Percentiles rank a stretch among this genome's conserved stretches.
These are phyloP conservation scores for Pocota personata DNA, from an alignment of 2,888 invertebrate species.

Conservation along the genomic window DNA sequence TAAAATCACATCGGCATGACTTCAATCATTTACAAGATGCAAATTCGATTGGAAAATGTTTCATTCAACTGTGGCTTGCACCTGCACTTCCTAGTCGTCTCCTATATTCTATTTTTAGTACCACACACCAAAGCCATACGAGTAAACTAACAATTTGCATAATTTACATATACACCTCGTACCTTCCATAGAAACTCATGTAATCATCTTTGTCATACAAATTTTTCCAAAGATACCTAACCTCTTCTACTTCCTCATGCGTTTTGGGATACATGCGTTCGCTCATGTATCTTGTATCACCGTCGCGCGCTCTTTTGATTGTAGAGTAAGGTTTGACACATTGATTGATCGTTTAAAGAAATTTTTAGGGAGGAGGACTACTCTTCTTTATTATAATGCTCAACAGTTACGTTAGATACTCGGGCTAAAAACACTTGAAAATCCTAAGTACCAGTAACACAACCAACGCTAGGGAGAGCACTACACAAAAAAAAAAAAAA, in stretches of 20 bases:
- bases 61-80: conserved; percentile 9
- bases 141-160: conserved; percentile 55
- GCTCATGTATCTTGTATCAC: conserved; percentile 2
- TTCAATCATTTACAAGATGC: conserved; percentile 29
- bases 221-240: conserved; percentile 11
- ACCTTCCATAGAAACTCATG: conserved; percentile 19
- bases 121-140: conserved; percentile 37
- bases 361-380: conserved; percentile 48
- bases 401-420: conserved; percentile 39
- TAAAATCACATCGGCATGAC: conserved; percentile 41
- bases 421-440: conserved; percentile 18
- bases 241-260: neutral
- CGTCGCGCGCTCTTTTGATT: conserved; percentile 12
- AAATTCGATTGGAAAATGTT: conserved; percentile 43
- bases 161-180: conserved; percentile 19
- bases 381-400: neutral
- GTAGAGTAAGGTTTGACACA: conserved; percentile 51
- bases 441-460: conserved; percentile 18
- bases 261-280: conserved; percentile 16
- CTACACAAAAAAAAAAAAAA: neutral
- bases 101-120: neutral
- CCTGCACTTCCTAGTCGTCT: conserved; percentile 25
- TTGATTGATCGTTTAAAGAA: conserved; percentile 65
- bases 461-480: neutral
- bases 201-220: conserved; percentile 66